Evolutionary conservation across 2,888 invertebrate genomes (phyloP), one percentile per base, ranked within the genome.

Genomic region (Syrphus vitripennis): DNA sequence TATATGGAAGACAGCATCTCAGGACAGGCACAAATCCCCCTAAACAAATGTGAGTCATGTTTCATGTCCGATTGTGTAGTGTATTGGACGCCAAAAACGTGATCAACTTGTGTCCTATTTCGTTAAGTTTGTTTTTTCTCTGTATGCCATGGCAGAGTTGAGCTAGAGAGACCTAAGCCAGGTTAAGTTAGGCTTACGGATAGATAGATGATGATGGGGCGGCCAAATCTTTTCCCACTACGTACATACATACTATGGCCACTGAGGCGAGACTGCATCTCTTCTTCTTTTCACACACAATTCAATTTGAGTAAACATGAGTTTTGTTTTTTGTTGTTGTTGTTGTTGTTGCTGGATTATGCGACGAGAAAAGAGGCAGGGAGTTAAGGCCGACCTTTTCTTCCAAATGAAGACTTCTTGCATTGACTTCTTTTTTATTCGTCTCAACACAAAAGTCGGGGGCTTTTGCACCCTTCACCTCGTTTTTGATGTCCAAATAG

Each of bases 71-170:
- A 83, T 83, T 83, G 79, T 70, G 55, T 82, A 82, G 69, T n/a
- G n/a, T 86, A 81, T 86, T 82, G 86, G 82, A 86, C 86, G 86
- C 82, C 70, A 79, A 79, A 87, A 87, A 87, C 87, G 87, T 87
- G 83, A 87, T 87, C 87, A 87, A 87, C 87, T 83, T 87, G 87
- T 87, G 87, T 87, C 87, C 87, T 72, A 87, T 87, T 83, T 87
- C 79, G 83, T 79, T 87, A 65, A 76, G 80, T 72, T 81, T 61
- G 74, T 67, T 77, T 77, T 77, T 84, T 59, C 61, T 71, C 59
- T 77, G 12, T 6, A 10, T 3, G 10, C 53, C 78, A 75, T 65
- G 74, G 48, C 12, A 12, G 31, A 59, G 7, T 59, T 59, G 37
- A 37, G 34, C 19, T 26, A 24, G 26, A 26, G 26, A 70, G 50